Percentiles rank a stretch among this genome's conserved stretches.
Conservation (phyloP, 2,113 vertebrate species). For the Lichenostomus cassidix region DNA sequence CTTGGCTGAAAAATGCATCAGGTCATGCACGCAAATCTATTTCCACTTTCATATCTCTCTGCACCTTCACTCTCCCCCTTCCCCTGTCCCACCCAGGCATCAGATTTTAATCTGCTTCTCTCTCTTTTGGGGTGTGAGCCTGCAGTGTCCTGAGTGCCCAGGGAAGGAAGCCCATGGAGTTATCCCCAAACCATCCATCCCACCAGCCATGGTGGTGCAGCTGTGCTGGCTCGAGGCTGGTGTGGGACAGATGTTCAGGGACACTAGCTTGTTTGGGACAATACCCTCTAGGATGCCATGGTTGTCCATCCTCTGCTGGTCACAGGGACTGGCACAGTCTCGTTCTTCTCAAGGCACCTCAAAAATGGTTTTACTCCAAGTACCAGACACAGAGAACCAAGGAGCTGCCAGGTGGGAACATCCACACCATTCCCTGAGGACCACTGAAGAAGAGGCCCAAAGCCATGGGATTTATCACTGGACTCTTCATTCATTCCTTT, state of each 20-base stretch:
- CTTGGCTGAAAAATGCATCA: background rate
- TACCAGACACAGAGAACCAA: fast-evolving
- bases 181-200: background rate
- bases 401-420: background rate
- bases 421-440: fast-evolving
- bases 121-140: background rate
- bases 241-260: background rate
- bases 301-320: background rate
- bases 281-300: too few species aligned
- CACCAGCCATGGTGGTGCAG: background rate
- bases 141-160: fast-evolving
- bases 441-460: background rate
- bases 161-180: background rate
- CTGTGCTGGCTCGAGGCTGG: background rate
- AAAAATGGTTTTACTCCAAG: background rate
- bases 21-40: background rate
- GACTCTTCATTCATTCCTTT: background rate
- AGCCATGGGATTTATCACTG: background rate
- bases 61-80: background rate
- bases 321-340: background rate
- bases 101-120: background rate
- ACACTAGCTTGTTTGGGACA: background rate
- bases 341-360: background rate
- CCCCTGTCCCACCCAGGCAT: background rate
- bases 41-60: background rate